Evolutionary conservation across 1,140 invertebrate species (phyloP), one percentile per base, ranked within the genome.

Genomic region (Berghia stephanieae): DNA sequence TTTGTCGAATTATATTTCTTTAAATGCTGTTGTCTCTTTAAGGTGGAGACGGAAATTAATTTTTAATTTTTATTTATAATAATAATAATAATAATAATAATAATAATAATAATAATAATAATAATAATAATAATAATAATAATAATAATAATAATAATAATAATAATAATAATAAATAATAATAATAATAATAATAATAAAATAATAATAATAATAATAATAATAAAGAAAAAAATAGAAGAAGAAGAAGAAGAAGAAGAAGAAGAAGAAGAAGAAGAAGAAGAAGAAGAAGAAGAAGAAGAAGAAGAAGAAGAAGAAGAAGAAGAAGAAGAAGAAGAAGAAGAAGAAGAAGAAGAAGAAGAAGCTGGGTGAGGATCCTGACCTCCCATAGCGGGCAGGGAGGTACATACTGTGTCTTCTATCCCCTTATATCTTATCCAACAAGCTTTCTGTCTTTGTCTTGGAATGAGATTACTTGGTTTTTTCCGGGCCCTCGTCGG

Each of bases 141-240:
- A 60, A 60, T 21, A 43, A 38, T 21, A 69, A 24, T 21, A 34
- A 24, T 21, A 43, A 10, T 21, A 43, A 38, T 21, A 43, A 69
- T 24, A 69, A 69, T 24, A 69, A 69, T 24, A 69, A 43, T 21
- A 69, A 43, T 21, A 69, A 69, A 38, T 10, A 69, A 38, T 10
- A 34, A 38, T 10, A 69, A 38, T 13, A 69, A 24, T 21, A 69
- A 24, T 13, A 34, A 24, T 13, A 69, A 38, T 13, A 69, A 38
- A 38, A 69, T 24, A 38, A 69, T 24, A 38, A 69, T 24, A 38
- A 69, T 24, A 24, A 69, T 24, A 38, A 69, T 24, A 38, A 69
- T 21, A 24, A 69, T 21, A 24, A 69, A 38, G 31, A 69, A 38
- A 24, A 69, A 38, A 24, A 69, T 21, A 43, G n/a, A 38, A 43